phyloP scores from a whole-genome alignment of 2,113 vertebrate species.

The Prunella fulvescens region DNA sequence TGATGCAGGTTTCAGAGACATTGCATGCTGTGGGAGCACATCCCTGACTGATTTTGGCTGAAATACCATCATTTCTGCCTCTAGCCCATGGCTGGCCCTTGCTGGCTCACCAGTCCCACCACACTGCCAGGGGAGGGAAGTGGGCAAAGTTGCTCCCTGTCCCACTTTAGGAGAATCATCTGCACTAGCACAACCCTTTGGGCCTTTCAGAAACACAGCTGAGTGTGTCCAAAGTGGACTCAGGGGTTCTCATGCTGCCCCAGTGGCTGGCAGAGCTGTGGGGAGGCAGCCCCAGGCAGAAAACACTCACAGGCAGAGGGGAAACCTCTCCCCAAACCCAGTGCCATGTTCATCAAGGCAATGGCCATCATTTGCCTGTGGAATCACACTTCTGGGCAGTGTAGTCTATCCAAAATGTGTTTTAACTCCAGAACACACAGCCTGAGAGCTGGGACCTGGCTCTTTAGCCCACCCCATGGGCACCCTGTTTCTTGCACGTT shows the following conservation, averaged over 20 bases:
- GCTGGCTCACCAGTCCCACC: neutral
- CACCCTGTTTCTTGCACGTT: neutral
- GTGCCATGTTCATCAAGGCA: fast-evolving
- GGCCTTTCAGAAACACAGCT: neutral
- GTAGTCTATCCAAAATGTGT: neutral
- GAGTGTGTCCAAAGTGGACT: neutral
- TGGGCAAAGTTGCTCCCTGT: fast-evolving
- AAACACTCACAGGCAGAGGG: neutral
- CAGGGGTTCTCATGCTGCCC: fast-evolving
- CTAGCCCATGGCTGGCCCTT: neutral
- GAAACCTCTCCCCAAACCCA: neutral
- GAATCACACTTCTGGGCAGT: neutral
- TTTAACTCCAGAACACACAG: neutral
- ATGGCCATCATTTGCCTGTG: neutral
- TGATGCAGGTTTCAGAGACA: neutral
- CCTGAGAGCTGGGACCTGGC: neutral
- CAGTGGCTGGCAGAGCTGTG: neutral
- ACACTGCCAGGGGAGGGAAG: fast-evolving
- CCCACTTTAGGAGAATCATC: neutral
- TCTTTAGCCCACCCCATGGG: neutral
- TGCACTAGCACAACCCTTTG: neutral
- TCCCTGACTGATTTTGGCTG: neutral
- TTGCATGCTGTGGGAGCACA: neutral
- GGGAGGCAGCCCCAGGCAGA: neutral
- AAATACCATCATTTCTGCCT: fast-evolving